Conservation (phyloP, 2,113 vertebrate species). For the Hydrochoerus hydrochaeris region DNA sequence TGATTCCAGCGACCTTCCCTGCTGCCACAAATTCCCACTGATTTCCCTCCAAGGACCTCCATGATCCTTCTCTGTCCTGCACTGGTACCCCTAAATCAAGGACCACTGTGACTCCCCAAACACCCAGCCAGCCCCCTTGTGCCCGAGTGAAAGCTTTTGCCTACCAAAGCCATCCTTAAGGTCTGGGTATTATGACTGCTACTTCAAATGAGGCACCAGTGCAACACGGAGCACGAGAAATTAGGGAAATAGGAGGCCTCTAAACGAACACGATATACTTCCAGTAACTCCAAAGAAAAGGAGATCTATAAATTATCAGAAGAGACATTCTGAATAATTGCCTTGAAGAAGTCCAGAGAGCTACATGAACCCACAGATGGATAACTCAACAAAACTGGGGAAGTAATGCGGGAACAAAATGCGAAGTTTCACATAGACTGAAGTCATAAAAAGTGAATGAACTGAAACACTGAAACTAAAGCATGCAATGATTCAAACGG, state of each 20-base stretch:
- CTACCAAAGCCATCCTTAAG: neutral
- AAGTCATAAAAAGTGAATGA: neutral
- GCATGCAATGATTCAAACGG: neutral
- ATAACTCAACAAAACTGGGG: neutral
- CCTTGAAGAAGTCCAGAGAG: neutral
- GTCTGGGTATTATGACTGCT: too few species aligned
- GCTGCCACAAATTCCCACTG: neutral
- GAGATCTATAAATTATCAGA: neutral
- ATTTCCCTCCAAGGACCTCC: neutral
- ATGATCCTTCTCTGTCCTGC: too few species aligned
- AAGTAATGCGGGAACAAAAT: neutral
- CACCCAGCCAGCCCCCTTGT: neutral
- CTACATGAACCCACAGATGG: neutral
- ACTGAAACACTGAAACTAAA: neutral
- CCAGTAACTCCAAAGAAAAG: neutral
- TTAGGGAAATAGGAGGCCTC: neutral
- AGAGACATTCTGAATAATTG: neutral
- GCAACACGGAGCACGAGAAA: neutral
- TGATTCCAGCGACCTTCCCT: neutral
- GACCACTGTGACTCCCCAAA: neutral
- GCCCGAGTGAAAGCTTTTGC: neutral
- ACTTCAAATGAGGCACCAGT: neutral
- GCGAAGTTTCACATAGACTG: neutral
- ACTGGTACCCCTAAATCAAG: neutral
- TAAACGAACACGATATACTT: neutral